Conservation (phyloP, 2,113 vertebrate genomes). For the Falco punctatus region DNA sequence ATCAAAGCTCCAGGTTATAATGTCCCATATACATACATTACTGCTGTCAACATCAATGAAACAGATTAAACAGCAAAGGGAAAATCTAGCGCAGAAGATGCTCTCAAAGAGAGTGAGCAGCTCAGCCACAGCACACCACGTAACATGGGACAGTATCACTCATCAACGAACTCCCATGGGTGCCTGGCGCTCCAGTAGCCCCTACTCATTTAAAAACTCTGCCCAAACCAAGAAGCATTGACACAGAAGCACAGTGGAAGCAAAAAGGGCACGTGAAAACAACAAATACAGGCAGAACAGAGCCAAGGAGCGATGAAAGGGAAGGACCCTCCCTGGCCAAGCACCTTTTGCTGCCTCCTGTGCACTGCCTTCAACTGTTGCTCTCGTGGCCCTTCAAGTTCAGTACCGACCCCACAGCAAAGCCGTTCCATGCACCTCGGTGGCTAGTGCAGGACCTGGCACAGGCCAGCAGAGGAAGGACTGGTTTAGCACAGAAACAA, state of each 20-base stretch:
- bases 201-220: not conserved
- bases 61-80: not conserved
- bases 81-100: not conserved
- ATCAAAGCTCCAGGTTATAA: not conserved
- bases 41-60: not conserved
- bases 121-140: not conserved
- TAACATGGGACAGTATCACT: not conserved
- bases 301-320: not conserved
- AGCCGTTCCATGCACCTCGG: no score
- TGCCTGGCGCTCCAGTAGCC: not conserved
- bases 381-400: not conserved
- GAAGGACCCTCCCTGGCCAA: not conserved
- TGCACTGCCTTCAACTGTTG: not conserved
- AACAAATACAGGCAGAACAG: not conserved
- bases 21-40: not conserved
- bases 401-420: fast-evolving
- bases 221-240: not conserved
- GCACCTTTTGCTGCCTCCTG: not conserved
- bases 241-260: not conserved
- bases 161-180: not conserved
- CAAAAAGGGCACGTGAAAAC: fast-evolving
- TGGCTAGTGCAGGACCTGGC: fast-evolving
- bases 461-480: not conserved
- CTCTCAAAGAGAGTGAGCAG: not conserved
- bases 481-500: not conserved